phyloP scores from a whole-genome alignment of 2,113 vertebrate genomes.

The Danionella cerebrum region DNA sequence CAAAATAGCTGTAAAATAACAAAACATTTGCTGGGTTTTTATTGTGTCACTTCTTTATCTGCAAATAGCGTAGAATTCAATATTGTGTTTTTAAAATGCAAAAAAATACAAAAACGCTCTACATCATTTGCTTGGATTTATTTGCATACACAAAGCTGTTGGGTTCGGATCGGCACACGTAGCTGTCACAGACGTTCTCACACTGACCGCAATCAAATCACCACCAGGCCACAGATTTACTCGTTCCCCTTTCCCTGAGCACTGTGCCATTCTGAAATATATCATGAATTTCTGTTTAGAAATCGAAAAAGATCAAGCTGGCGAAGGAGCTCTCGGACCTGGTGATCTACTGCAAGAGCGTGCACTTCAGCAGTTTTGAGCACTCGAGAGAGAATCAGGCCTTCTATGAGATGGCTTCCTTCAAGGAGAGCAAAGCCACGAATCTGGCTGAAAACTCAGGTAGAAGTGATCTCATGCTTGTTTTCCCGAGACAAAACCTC shows the following conservation, averaged over 20 bases:
- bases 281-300: constrained; percentile 59
- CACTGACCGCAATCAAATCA: background rate
- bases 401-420: constrained; percentile 88
- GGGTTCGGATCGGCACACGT: background rate
- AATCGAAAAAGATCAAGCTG: constrained; percentile 74
- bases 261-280: background rate
- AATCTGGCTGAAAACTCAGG: constrained; percentile 77
- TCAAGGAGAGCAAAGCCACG: constrained; percentile 79
- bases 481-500: too few relatives aligned
- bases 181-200: background rate
- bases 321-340: constrained; percentile 82
- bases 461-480: constrained; percentile 36
- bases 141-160: constrained; percentile 20
- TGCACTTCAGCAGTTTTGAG: constrained; percentile 83
- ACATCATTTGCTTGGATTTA: background rate
- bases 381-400: constrained; percentile 59
- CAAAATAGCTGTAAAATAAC: too few relatives aligned
- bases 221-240: background rate
- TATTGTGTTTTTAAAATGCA: background rate
- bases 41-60: too few relatives aligned
- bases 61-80: background rate
- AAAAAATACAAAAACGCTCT: background rate
- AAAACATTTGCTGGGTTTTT: too few relatives aligned
- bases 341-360: constrained; percentile 92
- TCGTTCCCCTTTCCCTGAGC: background rate